A percentile compares a stretch with the other conserved stretches of the same genome.
Evolutionary conservation across 2,888 invertebrate species (phyloP).

Genomic region (Patella caerulea): DNA sequence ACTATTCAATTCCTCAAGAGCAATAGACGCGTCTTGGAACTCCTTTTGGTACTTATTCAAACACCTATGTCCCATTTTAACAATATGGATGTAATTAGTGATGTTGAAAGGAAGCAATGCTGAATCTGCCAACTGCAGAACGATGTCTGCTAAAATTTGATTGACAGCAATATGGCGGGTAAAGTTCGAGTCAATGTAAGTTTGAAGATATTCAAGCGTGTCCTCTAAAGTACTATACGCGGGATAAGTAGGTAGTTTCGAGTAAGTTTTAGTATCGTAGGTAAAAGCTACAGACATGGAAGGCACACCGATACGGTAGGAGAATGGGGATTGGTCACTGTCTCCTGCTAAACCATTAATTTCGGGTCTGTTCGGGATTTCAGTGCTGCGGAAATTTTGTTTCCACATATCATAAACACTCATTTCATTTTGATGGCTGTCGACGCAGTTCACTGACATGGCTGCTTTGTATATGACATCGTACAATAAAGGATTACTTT

Average conservation of each 20-base stretch:
- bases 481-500: constrained; percentile 58
- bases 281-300: constrained; percentile 66
- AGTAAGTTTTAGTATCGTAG: constrained; percentile 58
- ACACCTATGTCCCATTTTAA: constrained; percentile 43
- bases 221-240: constrained; percentile 70
- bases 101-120: constrained; percentile 62
- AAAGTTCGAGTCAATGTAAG: constrained; percentile 68
- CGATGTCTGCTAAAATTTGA: constrained; percentile 57
- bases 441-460: constrained; percentile 50
- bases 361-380: constrained; percentile 42
- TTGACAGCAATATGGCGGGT: constrained; percentile 57
- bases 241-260: constrained; percentile 61
- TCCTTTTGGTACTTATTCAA: constrained; percentile 29
- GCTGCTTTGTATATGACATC: constrained; percentile 59
- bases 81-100: constrained; percentile 39
- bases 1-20: constrained; percentile 27
- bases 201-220: constrained; percentile 66
- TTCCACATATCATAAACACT: constrained; percentile 58
- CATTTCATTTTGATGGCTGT: constrained; percentile 36
- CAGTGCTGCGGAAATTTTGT: constrained; percentile 38
- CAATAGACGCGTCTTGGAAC: constrained; percentile 35
- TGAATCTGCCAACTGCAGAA: constrained; percentile 58
- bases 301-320: constrained; percentile 69
- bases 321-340: constrained; percentile 71
- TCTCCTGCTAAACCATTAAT: constrained; percentile 64